phyloP scores from a whole-genome alignment of 2,888 invertebrate genomes.

The Eledone cirrhosa region DNA sequence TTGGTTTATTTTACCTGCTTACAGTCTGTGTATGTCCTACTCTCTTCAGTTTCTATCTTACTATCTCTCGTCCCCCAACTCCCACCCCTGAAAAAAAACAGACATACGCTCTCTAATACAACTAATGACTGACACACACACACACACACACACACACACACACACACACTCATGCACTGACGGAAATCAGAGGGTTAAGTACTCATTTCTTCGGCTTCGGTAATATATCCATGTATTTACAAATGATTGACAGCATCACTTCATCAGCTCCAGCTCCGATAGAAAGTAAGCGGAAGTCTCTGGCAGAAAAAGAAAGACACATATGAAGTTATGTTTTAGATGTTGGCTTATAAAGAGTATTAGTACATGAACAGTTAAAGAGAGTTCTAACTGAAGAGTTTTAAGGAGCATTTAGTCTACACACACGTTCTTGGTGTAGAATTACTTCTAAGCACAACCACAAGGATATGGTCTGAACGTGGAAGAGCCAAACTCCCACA shows the following conservation, averaged over 20 bases:
- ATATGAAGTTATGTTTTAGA: too few species aligned
- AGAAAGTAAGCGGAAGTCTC: slow-evolving; percentile 70
- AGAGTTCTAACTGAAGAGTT: too few species aligned
- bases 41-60: neutral
- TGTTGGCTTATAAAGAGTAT: too few species aligned
- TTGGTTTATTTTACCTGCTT: too few species aligned
- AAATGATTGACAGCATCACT: slow-evolving; percentile 71
- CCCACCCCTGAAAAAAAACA: neutral
- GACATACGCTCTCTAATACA: neutral
- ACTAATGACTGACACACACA: neutral
- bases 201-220: slow-evolving; percentile 43
- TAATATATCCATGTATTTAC: slow-evolving; percentile 75
- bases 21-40: neutral
- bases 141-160: neutral
- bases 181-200: too few species aligned
- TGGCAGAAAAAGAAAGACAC: slow-evolving; percentile 44
- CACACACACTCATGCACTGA: neutral
- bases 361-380: too few species aligned
- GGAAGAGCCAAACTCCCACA: too few species aligned
- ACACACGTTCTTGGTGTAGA: too few species aligned
- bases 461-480: too few species aligned
- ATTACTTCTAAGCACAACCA: too few species aligned
- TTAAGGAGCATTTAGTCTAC: too few species aligned
- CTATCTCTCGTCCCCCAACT: neutral
- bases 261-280: slow-evolving; percentile 73